Evolutionary conservation across 1,140 invertebrate species (phyloP), one percentile per base, ranked within the genome.

Genomic region (Drosophila setifemur): DNA sequence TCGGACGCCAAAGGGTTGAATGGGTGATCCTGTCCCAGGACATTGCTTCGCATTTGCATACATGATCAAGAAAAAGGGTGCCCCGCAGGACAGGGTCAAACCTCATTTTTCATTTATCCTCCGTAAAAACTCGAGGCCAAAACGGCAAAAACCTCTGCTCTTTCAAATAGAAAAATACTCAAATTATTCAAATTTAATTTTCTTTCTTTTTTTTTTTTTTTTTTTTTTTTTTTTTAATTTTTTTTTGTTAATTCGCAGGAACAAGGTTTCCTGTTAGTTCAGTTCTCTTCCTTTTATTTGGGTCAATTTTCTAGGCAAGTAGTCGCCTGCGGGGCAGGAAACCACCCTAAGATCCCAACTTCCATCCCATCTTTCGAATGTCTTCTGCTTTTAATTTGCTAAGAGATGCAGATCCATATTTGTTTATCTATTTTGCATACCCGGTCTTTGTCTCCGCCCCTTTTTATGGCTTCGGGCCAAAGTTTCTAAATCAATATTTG

Each of bases 1-100:
- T 87, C 76, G 81, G 81, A 81, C 82, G 71, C 53, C 39, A 70
- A 81, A 87, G 81, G 81, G 82, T 86, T 87, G 71, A 55, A 48
- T 18, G 43, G 19, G 26, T 40, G 57, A 78, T 86, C 64, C 76
- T 69, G 31, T 29, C 26, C 44, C 71, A 58, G 81, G 81, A 86
- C 85, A 70, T 47, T 31, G 69, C 16, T 50, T 47, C 35, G 33
- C 60, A 86, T 86, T 86, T 86, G 81, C 81, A 86, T 86, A 86
- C 71, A 55, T 76, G 82, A 86, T 86, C 81, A 66, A 63, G 72
- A 35, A 70, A 23, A 74, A 48, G 79, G 79, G 75, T 75, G 66
- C 52, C 19, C 47, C 45, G 37, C 21, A 29, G 66, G 43, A 25
- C 61, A 71, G 81, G 75, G 81, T 87, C 81, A 85, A 71, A 70